phyloP scores from a whole-genome alignment of 2,888 invertebrate genomes.

The Drosophila koepferae region DNA sequence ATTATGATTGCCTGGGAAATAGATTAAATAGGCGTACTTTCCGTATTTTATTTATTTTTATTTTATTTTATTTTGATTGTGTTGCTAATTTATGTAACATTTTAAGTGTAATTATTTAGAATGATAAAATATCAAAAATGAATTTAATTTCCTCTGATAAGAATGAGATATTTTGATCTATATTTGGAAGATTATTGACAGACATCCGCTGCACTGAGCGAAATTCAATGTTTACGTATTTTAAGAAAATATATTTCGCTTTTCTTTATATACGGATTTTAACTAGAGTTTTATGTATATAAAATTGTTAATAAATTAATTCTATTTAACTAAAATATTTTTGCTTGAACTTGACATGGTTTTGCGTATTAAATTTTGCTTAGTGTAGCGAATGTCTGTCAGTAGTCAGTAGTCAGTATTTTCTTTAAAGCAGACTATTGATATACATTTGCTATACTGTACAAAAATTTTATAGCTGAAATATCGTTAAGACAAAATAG shows the following conservation, averaged over 20 bases:
- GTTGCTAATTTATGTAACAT: constrained; percentile 18
- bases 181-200: neutral
- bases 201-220: neutral
- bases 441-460: too few relatives aligned
- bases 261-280: too few relatives aligned
- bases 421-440: too few relatives aligned
- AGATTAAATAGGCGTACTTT: constrained; percentile 14
- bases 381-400: too few relatives aligned
- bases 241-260: neutral
- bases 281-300: neutral
- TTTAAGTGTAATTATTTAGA: constrained; percentile 14
- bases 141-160: constrained; percentile 27
- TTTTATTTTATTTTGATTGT: neutral
- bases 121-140: neutral
- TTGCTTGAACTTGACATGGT: too few relatives aligned
- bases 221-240: neutral
- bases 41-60: neutral
- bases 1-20: constrained; percentile 22
- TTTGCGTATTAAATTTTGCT: too few relatives aligned
- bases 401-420: too few relatives aligned
- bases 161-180: constrained; percentile 1
- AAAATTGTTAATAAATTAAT: neutral
- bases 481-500: too few relatives aligned
- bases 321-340: too few relatives aligned
- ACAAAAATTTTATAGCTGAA: too few relatives aligned